Conservation (phyloP, 2,888 invertebrate genomes). For the Uropetala carovei region DNA sequence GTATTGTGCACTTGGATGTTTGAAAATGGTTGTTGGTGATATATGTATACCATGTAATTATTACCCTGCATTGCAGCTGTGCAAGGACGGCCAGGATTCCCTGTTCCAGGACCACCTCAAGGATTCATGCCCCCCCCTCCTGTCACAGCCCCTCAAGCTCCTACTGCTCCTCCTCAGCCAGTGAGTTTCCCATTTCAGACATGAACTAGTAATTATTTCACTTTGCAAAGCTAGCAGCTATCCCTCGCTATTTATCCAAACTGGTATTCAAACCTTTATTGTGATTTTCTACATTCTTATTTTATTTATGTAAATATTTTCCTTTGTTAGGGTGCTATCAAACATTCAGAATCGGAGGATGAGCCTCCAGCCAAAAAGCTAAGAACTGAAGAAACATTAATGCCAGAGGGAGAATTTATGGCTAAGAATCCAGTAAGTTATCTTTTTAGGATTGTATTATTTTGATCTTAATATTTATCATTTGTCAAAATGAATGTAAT, state of each 20-base stretch:
- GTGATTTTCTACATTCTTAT: no score
- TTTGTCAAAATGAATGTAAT: no score
- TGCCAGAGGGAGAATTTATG: conserved; percentile 91
- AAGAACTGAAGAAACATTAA: conserved; percentile 93
- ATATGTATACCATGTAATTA: neutral
- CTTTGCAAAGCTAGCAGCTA: no score
- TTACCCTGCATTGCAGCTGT: conserved; percentile 49
- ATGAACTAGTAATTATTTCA: neutral
- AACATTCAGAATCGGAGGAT: conserved; percentile 80
- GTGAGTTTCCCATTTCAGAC: conserved; percentile 69
- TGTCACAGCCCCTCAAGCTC: conserved; percentile 71
- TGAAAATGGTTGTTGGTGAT: neutral
- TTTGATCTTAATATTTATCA: no score
- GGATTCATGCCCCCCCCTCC: conserved; percentile 67
- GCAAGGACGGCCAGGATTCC: conserved; percentile 66
- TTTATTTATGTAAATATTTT: neutral
- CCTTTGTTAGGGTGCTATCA: conserved; percentile 75
- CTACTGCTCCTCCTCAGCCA: conserved; percentile 73
- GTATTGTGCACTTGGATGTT: no score
- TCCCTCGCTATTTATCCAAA: no score
- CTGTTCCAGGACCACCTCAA: conserved; percentile 19
- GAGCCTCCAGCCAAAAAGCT: conserved; percentile 92
- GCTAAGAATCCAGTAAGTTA: conserved; percentile 80
- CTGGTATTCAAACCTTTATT: no score
- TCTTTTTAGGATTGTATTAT: no score